Evolutionary conservation across 2,113 vertebrate species (phyloP), one percentile per base, ranked within the genome.

Genomic region (Collichthys lucidus): DNA sequence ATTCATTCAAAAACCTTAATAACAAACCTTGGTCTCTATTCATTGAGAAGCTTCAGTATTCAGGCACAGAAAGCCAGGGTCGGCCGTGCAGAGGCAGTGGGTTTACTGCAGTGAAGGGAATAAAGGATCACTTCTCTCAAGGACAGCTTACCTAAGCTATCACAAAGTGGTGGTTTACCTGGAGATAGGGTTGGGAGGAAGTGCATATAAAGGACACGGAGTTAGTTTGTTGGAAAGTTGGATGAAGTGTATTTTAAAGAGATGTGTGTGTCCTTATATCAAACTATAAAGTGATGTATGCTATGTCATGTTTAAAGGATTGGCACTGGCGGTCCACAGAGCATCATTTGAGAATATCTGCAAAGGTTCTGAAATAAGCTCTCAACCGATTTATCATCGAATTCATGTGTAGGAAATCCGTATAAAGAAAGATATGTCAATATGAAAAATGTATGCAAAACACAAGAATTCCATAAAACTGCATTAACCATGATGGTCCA

Each of bases 81-180:
- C 80, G 42, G 68, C 73, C 65, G 62, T 80, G 65, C 70, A n/a
- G 55, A 74, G 89, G 61, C 26, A 26, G 90, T 92, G 88, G 89
- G 89, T 76, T 87, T 79, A 24, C 77, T 79, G 87, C 86, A 80
- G 72, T 19, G 56, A 60, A 35, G 19, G 65, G 84, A 81, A 91
- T 56, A 85, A 91, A 93, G 40, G 53, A 62, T 68, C 65, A 11
- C 79, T 83, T 78, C 72, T 86, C 59, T 88, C 91, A 92, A 93
- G 91, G 91, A 92, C 90, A n/a, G 47, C 83, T 89, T 87, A 85
- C 82, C 84, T 78, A 79, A 87, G 83, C 62, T 26, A 42, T 53
- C 16, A 65, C 57, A 83, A 80, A 80, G 72, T 50, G 44, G 4
- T 29, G 87, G 35, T 88, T 80, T 56, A 90, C 74, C 79, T 76